Evolutionary conservation across 2,888 invertebrate species (phyloP), one percentile per base, ranked within the genome.

Genomic region (Hartigia nigra): DNA sequence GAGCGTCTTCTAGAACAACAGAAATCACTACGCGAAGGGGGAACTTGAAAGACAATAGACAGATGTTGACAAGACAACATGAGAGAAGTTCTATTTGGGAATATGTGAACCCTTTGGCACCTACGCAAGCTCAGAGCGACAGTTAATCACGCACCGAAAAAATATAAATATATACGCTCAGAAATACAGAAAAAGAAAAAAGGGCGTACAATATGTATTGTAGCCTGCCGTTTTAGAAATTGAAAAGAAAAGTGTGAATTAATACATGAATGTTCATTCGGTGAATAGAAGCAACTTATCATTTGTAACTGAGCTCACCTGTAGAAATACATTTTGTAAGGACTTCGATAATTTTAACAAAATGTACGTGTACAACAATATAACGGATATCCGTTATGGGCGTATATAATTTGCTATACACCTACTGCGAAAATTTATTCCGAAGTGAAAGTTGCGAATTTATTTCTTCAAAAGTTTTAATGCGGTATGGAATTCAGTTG

Each of bases 1-100:
- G 96, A 96, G 90, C 94, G 96, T 70, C 93, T 97, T 32, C 91
- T 97, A 81, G 96, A 97, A 90, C 96, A 96, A 87, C 97, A 97
- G 92, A 95, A 95, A 88, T 95, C 95, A 86, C 92, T 94, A 80
- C 90, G 92, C 78, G 92, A 92, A 81, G 91, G 91, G 39, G 92
- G 92, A 78, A 91, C 91, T 85, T 92, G 91, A 92, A 89, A 85
- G 84, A 79, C 80, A 79, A 76, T 76, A 74, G 76, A 79, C 82
- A 78, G 80, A 83, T 84, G 81, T 81, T 84, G 82, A 86, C 80
- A 80, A 86, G 85, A 83, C 80, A 55, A 85, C 83, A 84, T 83
- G 83, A 84, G 81, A 82, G 80, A 79, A 86, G 82, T 81, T 83
- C 83, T 82, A 35, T 78, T 81, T 78, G 76, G 75, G 83, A 79